Conservation (phyloP, 2,113 vertebrate genomes). For the Rynchops niger region DNA sequence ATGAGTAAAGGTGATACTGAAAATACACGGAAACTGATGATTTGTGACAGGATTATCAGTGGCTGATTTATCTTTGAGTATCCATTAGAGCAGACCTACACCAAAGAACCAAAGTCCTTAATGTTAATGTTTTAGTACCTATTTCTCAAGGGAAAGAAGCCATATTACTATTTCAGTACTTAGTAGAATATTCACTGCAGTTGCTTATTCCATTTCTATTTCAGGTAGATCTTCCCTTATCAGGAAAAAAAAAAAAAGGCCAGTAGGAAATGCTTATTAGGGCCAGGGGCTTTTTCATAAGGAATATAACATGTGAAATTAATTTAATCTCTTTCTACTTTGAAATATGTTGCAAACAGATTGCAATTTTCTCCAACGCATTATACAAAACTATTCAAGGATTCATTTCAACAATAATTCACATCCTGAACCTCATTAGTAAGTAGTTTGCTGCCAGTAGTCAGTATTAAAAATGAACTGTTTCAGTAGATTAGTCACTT, state of each 20-base stretch:
- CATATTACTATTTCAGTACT: not conserved
- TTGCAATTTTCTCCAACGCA: slow-evolving; percentile 1
- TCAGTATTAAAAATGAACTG: not conserved
- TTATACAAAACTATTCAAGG: slow-evolving; percentile 3
- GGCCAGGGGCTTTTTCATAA: not conserved
- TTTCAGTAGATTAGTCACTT: not conserved
- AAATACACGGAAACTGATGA: not conserved
- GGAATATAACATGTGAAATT: not conserved
- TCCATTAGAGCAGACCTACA: not conserved
- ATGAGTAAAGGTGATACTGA: not conserved
- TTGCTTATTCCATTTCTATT: not conserved
- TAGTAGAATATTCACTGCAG: not conserved
- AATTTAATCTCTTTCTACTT: slow-evolving; percentile 5
- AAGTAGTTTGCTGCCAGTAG: not conserved
- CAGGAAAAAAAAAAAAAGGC: not conserved
- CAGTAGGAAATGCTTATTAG: not conserved
- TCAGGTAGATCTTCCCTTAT: not conserved
- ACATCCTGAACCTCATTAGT: not conserved
- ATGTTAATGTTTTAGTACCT: not conserved
- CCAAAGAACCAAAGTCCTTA: not conserved
- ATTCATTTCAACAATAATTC: slow-evolving; percentile 22
- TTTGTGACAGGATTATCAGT: not conserved
- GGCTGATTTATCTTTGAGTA: not conserved
- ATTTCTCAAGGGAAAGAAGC: not conserved
- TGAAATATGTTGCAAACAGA: slow-evolving; percentile 6